These are phyloP conservation scores for Cydia splendana DNA, from an alignment of 1,140 invertebrate genomes.

Conservation along the genomic window DNA sequence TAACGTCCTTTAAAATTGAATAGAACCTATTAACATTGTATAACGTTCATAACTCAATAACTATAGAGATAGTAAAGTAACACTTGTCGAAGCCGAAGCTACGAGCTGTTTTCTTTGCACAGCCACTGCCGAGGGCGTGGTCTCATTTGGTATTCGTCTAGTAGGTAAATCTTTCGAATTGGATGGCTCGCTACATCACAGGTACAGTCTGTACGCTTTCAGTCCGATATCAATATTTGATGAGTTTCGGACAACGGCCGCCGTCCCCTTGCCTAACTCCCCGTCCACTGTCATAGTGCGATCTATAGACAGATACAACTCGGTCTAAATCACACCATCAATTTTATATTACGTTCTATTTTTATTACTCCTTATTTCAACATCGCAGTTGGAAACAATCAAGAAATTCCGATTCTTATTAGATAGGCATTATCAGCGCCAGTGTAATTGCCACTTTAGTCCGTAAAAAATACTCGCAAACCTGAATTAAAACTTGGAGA, in stretches of 20 bases:
- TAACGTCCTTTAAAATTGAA: neutral
- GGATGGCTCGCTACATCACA: slow-evolving; percentile 38
- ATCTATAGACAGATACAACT: slow-evolving; percentile 10
- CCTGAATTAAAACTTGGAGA: slow-evolving; percentile 40
- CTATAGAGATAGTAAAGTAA: neutral
- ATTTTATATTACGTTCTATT: slow-evolving; percentile 34
- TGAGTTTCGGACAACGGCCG: slow-evolving; percentile 59
- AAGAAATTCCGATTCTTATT: slow-evolving; percentile 16
- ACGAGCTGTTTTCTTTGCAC: slow-evolving; percentile 1
- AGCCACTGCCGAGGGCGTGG: slow-evolving; percentile 46
- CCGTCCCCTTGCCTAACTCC: slow-evolving; percentile 39
- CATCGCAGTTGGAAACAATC: neutral
- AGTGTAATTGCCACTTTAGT: slow-evolving; percentile 19
- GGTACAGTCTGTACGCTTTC: slow-evolving; percentile 54
- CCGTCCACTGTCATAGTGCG: slow-evolving; percentile 40
- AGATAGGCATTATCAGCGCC: neutral
- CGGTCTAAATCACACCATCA: slow-evolving; percentile 30
- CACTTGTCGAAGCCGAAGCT: neutral
- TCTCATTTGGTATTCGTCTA: slow-evolving; percentile 60
- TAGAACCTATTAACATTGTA: neutral
- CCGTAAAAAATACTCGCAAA: slow-evolving; percentile 11
- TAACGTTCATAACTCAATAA: neutral
- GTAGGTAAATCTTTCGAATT: slow-evolving; percentile 45
- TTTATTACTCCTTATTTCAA: neutral
- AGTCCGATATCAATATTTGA: slow-evolving; percentile 70